Percentiles rank a stretch among this genome's conserved stretches.
Evolutionary conservation across 2,113 vertebrate genomes (phyloP).

Genomic region (Sprattus sprattus): DNA sequence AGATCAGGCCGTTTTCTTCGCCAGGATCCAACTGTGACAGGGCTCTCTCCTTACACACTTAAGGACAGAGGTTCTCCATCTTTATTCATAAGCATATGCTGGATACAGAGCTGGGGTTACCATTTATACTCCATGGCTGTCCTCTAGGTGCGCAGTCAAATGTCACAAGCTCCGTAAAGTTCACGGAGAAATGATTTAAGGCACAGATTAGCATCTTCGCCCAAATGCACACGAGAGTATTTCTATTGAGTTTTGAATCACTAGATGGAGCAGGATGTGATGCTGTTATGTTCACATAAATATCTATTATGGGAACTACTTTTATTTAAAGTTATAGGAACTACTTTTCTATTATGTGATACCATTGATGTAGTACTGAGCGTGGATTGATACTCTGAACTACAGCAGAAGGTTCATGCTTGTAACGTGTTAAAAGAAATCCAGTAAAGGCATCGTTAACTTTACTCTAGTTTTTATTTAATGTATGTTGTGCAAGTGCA

Average conservation of each 20-base stretch:
- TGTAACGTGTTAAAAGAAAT: no score
- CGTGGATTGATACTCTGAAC: no score
- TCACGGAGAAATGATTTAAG: background rate
- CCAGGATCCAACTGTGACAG: background rate
- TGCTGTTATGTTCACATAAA: no score
- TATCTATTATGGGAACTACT: no score
- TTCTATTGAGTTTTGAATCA: background rate
- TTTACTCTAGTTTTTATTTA: no score
- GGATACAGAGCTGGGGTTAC: background rate
- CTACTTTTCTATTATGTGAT: no score
- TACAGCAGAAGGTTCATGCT: no score
- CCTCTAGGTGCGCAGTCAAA: background rate
- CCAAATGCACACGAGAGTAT: background rate
- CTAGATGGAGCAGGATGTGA: no score
- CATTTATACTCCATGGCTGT: conserved; percentile 19
- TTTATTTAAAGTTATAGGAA: no score
- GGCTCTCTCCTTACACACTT: background rate
- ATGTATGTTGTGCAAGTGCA: no score
- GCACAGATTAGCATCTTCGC: conserved; percentile 9
- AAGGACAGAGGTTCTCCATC: background rate
- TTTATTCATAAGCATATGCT: background rate
- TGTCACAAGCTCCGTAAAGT: conserved; percentile 25
- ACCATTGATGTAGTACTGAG: no score
- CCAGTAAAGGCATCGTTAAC: no score
- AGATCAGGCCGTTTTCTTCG: background rate